Conservation (phyloP, 2,888 invertebrate species). For the Parapristionchus giblindavisi region DNA sequence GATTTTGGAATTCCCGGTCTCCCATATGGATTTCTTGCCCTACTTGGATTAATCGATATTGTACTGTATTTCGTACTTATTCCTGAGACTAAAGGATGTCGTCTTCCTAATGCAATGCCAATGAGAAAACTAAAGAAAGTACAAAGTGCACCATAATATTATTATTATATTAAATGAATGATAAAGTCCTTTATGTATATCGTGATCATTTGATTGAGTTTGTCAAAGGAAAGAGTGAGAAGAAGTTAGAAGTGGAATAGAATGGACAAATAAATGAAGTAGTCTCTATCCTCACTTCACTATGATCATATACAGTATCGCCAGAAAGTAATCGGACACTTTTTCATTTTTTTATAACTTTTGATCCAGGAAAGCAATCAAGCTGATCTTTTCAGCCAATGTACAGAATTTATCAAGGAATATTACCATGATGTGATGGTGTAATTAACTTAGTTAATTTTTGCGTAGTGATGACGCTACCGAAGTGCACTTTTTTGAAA, state of each 20-base stretch:
- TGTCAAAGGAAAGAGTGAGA: background rate
- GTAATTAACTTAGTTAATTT: no score
- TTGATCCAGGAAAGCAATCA: no score
- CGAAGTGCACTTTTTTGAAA: no score
- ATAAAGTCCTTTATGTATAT: background rate
- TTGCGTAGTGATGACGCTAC: no score
- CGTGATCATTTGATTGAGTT: background rate
- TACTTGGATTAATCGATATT: conserved; percentile 7
- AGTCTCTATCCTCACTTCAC: no score
- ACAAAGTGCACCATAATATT: background rate
- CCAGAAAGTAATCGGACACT: no score
- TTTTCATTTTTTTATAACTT: no score
- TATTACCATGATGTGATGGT: no score
- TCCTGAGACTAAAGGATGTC: conserved; percentile 49
- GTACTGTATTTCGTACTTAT: conserved; percentile 43
- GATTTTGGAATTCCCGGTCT: background rate
- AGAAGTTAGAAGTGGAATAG: background rate
- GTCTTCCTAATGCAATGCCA: conserved; percentile 44
- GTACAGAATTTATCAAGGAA: no score
- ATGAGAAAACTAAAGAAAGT: conserved; percentile 13
- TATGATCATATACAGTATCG: no score
- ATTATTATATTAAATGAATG: background rate
- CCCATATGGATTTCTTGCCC: conserved; percentile 12
- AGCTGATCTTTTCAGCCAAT: no score
- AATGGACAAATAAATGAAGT: background rate